These are phyloP conservation scores for Oxyscelio sp. DNA, from an alignment of 2,888 invertebrate species.

Conservation along the genomic window DNA sequence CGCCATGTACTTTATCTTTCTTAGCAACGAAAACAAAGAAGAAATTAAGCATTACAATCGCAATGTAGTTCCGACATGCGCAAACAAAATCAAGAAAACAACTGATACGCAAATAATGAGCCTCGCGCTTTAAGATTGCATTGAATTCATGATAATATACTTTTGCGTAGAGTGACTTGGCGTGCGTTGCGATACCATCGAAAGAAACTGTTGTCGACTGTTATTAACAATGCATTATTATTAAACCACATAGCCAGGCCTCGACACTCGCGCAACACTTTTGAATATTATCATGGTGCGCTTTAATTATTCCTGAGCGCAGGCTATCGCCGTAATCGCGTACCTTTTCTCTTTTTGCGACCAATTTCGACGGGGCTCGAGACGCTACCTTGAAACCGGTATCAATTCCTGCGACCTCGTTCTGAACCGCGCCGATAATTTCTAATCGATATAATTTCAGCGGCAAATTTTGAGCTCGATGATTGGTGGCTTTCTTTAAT, in stretches of 20 bases:
- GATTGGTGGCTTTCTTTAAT: neutral
- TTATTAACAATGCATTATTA: slow-evolving; percentile 73
- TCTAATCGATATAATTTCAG: slow-evolving; percentile 25
- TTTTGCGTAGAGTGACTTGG: slow-evolving; percentile 63
- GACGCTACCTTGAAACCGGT: slow-evolving; percentile 42
- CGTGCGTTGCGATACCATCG: slow-evolving; percentile 68
- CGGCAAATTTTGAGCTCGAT: neutral
- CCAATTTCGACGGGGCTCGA: slow-evolving; percentile 40
- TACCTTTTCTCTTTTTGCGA: slow-evolving; percentile 50
- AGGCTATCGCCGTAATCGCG: slow-evolving; percentile 25
- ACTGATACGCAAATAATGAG: slow-evolving; percentile 85
- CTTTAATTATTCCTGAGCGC: slow-evolving; percentile 40
- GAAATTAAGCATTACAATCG: slow-evolving; percentile 68
- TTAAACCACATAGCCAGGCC: slow-evolving; percentile 43
- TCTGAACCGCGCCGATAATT: slow-evolving; percentile 27
- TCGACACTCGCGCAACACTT: slow-evolving; percentile 24
- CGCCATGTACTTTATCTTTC: slow-evolving; percentile 64
- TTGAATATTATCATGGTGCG: slow-evolving; percentile 34
- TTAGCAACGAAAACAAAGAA: slow-evolving; percentile 67
- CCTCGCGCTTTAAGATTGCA: slow-evolving; percentile 83
- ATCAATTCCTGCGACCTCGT: slow-evolving; percentile 47
- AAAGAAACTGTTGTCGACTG: slow-evolving; percentile 75
- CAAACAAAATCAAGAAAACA: slow-evolving; percentile 85
- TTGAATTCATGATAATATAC: slow-evolving; percentile 83
- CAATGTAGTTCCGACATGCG: slow-evolving; percentile 72